Evolutionary conservation across 2,113 vertebrate species (phyloP).

Genomic region (Antechinus flavipes): DNA sequence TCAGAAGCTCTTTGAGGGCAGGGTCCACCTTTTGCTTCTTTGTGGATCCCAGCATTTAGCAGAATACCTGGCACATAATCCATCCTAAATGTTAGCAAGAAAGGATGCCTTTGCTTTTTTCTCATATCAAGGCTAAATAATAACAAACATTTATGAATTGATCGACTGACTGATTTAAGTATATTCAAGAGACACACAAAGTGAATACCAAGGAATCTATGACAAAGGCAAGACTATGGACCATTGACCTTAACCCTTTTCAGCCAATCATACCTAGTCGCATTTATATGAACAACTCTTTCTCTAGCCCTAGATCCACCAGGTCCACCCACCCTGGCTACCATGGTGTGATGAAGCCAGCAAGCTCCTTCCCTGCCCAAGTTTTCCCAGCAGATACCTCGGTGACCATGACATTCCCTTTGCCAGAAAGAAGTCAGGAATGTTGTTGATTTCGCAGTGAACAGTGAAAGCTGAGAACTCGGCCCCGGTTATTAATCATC

Average conservation of each 20-base stretch:
- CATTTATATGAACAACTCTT: background rate
- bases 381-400: fast-evolving
- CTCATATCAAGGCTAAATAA: no score
- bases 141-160: background rate
- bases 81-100: no score
- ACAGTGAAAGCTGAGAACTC: background rate
- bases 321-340: background rate
- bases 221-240: background rate
- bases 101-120: no score
- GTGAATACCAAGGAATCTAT: background rate
- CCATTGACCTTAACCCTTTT: background rate
- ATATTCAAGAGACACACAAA: background rate
- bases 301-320: background rate
- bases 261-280: background rate
- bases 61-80: background rate
- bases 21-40: background rate
- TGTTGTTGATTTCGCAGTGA: background rate
- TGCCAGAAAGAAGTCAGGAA: background rate
- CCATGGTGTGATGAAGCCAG: background rate
- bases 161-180: background rate
- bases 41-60: background rate
- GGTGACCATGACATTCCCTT: background rate
- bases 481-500: background rate
- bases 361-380: background rate
- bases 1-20: background rate